Evolutionary conservation across 2,113 vertebrate species (phyloP), one percentile per base, ranked within the genome.

Genomic region (Catharus bicknelli): DNA sequence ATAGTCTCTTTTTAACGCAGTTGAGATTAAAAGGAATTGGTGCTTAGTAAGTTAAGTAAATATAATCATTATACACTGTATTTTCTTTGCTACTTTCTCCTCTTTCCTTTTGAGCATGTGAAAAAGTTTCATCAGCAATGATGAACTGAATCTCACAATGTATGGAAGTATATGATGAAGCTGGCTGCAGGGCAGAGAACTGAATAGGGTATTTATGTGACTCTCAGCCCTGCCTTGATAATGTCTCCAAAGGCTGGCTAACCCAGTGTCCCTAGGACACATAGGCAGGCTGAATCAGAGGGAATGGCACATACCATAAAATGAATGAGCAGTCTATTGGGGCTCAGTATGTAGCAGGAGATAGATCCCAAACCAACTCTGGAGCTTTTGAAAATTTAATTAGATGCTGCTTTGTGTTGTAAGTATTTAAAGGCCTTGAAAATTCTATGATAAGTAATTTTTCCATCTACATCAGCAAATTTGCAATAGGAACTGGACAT

Each of bases 331-430:
- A 48, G 21, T 10, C 11, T 38, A 16, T 4, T 43, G 4, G 6
- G 16, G 3, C 16, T 87, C 27, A 57, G 13, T 32, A 34, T 68
- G 48, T 48, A 34, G 48, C 2, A 79, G 10, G 11, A 69, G 4
- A 63, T 62, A 77, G n/a, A 66, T 8, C 6, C 5, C 62, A 51
- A 76, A 62, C 17, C 29, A 36, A 6, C 6, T 67, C 22, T 34
- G 23, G 21, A 89, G 8, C 21, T 85, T 91, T 67, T 77, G n/a
- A 77, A 91, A 87, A 67, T n/a, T 29, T 76, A 42, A 58, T 62
- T 43, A 58, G 21, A 36, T 73, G 29, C 9, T 83, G 17, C 16
- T 87, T 82, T 83, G 21, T 38, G 30, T 19, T 61, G 2, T 19
- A 75, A 74, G 9, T 43, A 30, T 66, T 19, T 54, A 66, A 85